phyloP scores from a whole-genome alignment of 2,888 invertebrate genomes.

The Dione vanillae region DNA sequence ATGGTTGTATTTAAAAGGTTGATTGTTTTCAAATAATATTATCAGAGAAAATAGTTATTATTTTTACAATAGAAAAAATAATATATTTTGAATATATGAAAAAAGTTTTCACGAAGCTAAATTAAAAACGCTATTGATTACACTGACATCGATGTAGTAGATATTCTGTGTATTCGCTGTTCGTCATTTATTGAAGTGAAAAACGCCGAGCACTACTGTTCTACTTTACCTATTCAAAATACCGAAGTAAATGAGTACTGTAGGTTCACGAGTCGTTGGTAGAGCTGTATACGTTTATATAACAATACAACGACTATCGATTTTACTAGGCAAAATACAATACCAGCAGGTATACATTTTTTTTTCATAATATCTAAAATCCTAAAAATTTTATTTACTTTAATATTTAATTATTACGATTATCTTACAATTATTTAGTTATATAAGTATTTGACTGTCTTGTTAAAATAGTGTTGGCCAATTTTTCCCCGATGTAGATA shows the following conservation, averaged over 20 bases:
- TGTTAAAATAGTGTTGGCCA: no score
- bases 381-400: no score
- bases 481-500: no score
- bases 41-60: no score
- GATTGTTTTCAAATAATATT: no score
- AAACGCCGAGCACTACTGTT: constrained; percentile 37
- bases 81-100: not conserved
- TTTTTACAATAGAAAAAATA: not conserved
- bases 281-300: constrained; percentile 14
- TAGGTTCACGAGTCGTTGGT: constrained; percentile 22
- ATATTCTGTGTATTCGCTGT: constrained; percentile 37
- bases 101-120: constrained; percentile 20
- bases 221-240: constrained; percentile 36
- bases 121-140: constrained; percentile 39
- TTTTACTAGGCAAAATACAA: not conserved
- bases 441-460: no score
- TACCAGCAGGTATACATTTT: no score
- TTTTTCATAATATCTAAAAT: no score
- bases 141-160: constrained; percentile 38
- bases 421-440: no score
- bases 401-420: no score
- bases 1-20: no score
- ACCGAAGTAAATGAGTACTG: constrained; percentile 36
- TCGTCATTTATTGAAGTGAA: constrained; percentile 41
- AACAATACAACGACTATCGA: not conserved